These are phyloP conservation scores for Gymnothorax reevesii DNA, from an alignment of 2,797 vertebrate genomes.

Conservation along the genomic window DNA sequence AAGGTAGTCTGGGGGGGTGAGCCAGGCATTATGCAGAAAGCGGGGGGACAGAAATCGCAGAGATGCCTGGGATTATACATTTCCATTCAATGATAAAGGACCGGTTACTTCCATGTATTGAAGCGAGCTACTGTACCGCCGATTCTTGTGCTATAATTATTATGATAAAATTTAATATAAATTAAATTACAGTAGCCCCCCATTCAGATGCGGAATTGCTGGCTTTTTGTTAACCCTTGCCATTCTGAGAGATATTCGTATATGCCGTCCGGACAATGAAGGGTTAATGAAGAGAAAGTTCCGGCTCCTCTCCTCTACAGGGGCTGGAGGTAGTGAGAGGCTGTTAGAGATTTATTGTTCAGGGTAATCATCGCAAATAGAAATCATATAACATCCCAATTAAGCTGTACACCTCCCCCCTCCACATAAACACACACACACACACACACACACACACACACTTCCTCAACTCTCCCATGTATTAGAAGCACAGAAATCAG, in stretches of 20 bases:
- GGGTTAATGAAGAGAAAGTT: conserved; percentile 55
- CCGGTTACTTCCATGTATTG: background rate
- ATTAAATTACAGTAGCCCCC: conserved; percentile 1
- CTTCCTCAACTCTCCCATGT: conserved; percentile 55
- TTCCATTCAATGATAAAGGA: background rate
- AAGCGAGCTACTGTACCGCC: background rate
- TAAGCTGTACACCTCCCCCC: conserved; percentile 48
- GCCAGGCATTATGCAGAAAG: background rate
- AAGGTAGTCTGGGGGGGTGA: conserved; percentile 1
- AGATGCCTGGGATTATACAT: conserved; percentile 5
- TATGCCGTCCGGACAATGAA: conserved; percentile 18
- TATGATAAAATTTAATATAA: conserved; percentile 7
- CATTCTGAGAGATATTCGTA: background rate
- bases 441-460: conserved; percentile 33
- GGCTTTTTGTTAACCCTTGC: background rate
- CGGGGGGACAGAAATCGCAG: background rate
- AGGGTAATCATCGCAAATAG: conserved; percentile 63
- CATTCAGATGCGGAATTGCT: background rate
- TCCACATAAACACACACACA: conserved; percentile 47
- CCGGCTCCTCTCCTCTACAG: conserved; percentile 47
- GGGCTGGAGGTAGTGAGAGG: conserved; percentile 48
- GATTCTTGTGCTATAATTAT: conserved; percentile 16
- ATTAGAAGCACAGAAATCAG: conserved; percentile 61
- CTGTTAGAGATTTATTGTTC: conserved; percentile 66
- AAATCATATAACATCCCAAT: conserved; percentile 68